These are phyloP conservation scores for Neomorphus geoffroyi DNA, from an alignment of 2,797 vertebrate species.

Conservation along the genomic window DNA sequence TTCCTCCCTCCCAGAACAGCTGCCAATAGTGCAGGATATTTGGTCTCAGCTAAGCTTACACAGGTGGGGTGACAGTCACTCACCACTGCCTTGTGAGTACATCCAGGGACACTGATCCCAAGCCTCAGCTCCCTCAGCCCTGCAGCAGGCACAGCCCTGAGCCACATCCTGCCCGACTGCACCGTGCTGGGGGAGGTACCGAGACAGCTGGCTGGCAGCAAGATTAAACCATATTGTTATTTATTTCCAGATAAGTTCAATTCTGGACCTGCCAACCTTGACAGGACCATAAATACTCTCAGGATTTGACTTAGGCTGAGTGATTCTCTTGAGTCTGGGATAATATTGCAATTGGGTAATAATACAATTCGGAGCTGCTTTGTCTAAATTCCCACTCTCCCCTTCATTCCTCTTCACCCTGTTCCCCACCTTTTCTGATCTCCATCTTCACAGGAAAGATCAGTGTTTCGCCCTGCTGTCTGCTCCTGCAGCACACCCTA, in stretches of 20 bases:
- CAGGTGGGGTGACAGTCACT: background rate
- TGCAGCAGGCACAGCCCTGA: background rate
- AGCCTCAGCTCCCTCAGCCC: background rate
- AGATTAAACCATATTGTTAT: background rate
- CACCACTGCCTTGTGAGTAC: fast-evolving
- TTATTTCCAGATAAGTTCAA: background rate
- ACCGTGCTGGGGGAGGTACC: fast-evolving
- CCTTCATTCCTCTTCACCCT: background rate
- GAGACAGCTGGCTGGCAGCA: background rate
- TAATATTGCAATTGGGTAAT: background rate
- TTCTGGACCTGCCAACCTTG: background rate
- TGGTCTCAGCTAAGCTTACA: background rate
- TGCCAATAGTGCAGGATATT: background rate
- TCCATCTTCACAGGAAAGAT: background rate
- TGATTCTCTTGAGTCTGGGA: background rate
- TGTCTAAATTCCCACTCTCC: background rate
- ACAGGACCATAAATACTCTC: background rate
- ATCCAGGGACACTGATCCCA: background rate
- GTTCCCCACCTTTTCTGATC: background rate
- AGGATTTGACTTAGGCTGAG: background rate
- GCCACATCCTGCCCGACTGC: background rate
- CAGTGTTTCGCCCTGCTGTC: background rate
- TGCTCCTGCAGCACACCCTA: background rate
- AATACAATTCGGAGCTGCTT: background rate
- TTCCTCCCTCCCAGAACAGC: background rate